Base-by-base conservation (phyloP, 2,888 invertebrate genomes). In the Oscheius myriophilus region DNA sequence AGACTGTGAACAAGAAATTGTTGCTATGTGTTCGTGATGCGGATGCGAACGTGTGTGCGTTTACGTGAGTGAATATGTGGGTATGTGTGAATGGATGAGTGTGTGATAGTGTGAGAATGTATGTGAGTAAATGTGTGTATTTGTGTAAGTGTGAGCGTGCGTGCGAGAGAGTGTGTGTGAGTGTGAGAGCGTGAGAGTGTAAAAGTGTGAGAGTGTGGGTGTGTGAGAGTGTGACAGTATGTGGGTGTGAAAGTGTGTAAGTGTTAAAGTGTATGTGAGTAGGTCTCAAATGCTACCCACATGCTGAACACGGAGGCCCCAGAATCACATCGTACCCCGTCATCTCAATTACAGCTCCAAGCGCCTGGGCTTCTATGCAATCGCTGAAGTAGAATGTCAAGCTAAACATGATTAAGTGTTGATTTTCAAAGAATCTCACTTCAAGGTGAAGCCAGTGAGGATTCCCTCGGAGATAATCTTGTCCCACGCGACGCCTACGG, bases 401-500 rank as follows among this genome's bases (percentile, higher is more conserved):
- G 18, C 67, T 67, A 14, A 25, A 58, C 3, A 49, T 1, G 25
- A 11, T 51, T 33, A 61, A 46, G 1, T 25, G 25, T 12, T 9
- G 26, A 53, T 23, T 18, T 18, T 16, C 25, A 46, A 21, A n/a
- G 18, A 25, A 45, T 26, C 25, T 42, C 14, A 59, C 65, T 69
- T 58, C 18, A 53, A 11, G n/a, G 43, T 51, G 57, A 62, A 55
- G 25, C 46, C 23, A 9, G 46, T 42, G 11, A 69, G 69, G n/a
- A 65, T 55, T n/a, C 45, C 42, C 16, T 69, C 69, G 16, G 45
- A 12, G 41, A 65, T 25, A 11, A 69, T 51, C 52, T 65, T 69
- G 51, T 65, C 58, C 69, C 69, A 69, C 21, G 69, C 69, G 6
- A 69, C 65, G 12, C 52, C 64, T 7, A 69, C 58, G 6, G 57